phyloP scores from a whole-genome alignment of 2,797 vertebrate genomes.

The Falco columbarius region DNA sequence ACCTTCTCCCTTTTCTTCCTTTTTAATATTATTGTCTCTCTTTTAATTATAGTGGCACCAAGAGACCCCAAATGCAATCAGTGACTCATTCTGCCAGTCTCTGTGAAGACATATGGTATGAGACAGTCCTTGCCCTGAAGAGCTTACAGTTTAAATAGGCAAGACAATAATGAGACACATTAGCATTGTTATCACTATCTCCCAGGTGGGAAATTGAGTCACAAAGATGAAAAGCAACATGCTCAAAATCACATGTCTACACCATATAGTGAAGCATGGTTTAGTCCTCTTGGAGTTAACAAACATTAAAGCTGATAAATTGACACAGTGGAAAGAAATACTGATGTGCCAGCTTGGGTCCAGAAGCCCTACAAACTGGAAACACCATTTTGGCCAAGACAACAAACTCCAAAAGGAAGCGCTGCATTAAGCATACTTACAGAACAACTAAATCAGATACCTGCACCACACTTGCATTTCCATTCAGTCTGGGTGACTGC shows the following conservation, averaged over 20 bases:
- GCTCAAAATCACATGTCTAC: conserved; percentile 18
- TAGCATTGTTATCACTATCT: conserved; percentile 53
- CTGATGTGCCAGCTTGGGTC: neutral
- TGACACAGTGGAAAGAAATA: neutral
- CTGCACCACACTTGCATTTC: neutral
- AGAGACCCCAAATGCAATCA: conserved; percentile 67
- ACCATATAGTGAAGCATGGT: neutral
- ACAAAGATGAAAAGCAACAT: conserved; percentile 52
- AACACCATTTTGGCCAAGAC: neutral
- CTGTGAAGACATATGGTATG: conserved; percentile 65
- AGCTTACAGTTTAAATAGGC: conserved; percentile 66
- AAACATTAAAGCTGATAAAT: neutral
- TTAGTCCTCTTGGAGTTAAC: neutral
- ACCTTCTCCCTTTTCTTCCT: conserved; percentile 34
- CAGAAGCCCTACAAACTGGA: neutral
- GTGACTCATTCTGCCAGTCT: conserved; percentile 54
- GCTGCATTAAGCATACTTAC: neutral
- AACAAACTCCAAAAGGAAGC: neutral
- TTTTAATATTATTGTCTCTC: conserved; percentile 63
- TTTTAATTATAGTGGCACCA: conserved; percentile 70
- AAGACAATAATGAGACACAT: conserved; percentile 64
- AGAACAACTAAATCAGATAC: neutral
- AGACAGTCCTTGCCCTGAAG: conserved; percentile 64
- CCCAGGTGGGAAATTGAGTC: conserved; percentile 49
- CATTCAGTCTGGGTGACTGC: neutral